Percentiles rank a stretch among this genome's conserved stretches.
Evolutionary conservation across 1,140 invertebrate species (phyloP).

Genomic region (Vanessa atalanta): DNA sequence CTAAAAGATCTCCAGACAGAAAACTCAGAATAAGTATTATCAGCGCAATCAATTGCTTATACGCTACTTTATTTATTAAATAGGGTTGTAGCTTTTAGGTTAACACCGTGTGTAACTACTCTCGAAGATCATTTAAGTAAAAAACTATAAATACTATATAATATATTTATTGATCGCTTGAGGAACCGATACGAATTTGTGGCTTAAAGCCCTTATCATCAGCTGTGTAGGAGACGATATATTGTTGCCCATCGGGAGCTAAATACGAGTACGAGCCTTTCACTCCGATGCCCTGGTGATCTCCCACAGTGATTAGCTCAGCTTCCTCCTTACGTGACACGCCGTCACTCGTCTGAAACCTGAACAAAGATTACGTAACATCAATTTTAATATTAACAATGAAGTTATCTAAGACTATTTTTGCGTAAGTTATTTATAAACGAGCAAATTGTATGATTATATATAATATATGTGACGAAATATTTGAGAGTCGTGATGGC

Average conservation of each 20-base stretch:
- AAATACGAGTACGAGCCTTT: conserved; percentile 83
- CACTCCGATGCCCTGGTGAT: conserved; percentile 84
- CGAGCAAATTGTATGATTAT: too few species aligned
- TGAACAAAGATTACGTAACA: conserved; percentile 40
- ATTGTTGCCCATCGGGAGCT: conserved; percentile 86
- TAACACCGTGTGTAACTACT: too few species aligned
- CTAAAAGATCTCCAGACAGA: too few species aligned
- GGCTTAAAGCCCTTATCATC: conserved; percentile 83
- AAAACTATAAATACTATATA: not conserved
- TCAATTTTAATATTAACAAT: too few species aligned
- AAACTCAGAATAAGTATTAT: too few species aligned
- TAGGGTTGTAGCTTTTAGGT: too few species aligned
- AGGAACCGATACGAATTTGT: conserved; percentile 46
- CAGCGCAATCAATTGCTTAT: too few species aligned
- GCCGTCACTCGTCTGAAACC: conserved; percentile 78
- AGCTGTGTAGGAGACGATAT: conserved; percentile 84
- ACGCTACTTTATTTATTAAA: too few species aligned
- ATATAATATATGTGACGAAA: too few species aligned
- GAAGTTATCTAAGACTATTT: too few species aligned
- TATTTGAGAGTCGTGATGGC: too few species aligned
- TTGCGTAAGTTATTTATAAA: too few species aligned
- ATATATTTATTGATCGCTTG: conserved; percentile 49
- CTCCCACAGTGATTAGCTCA: conserved; percentile 76
- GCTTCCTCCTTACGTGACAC: conserved; percentile 73
- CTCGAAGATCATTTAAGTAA: not conserved